These are phyloP conservation scores for Melolontha melolontha DNA, from an alignment of 2,888 invertebrate genomes.

Conservation along the genomic window DNA sequence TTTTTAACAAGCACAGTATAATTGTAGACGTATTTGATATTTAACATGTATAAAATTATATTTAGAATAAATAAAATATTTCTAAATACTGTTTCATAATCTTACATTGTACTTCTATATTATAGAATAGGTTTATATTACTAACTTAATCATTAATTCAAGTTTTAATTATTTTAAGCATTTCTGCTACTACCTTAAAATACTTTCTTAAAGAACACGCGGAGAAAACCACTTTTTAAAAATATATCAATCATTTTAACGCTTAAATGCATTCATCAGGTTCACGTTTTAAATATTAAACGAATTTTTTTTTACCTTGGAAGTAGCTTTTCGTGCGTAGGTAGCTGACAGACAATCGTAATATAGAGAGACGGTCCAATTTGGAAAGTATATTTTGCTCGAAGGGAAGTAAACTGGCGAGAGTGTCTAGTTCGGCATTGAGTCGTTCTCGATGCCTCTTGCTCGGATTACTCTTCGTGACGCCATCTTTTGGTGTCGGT, in stretches of 20 bases:
- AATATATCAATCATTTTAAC: background rate
- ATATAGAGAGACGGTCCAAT: conserved; percentile 96
- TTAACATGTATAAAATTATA: no score
- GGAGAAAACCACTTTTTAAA: no score
- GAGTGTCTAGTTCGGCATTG: conserved; percentile 97
- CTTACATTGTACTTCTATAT: no score
- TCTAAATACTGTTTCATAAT: no score
- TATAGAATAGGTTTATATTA: no score
- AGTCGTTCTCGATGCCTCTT: conserved; percentile 97
- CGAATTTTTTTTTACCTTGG: conserved; percentile 79
- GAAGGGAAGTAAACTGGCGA: conserved; percentile 94
- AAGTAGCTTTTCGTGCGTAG: conserved; percentile 99
- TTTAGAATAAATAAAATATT: no score
- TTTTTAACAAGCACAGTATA: no score
- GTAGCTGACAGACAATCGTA: conserved; percentile 97
- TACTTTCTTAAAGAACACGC: no score
- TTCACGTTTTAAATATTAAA: background rate
- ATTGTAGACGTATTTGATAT: no score
- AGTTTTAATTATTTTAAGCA: no score
- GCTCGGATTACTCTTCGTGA: conserved; percentile 97
- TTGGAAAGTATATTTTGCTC: conserved; percentile 98
- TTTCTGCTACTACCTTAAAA: no score
- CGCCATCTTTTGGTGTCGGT: conserved; percentile 94
- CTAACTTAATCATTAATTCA: no score
- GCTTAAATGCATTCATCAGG: background rate